These are phyloP conservation scores for Drosophila cyrtoloma DNA, from an alignment of 2,888 invertebrate genomes.

Conservation along the genomic window DNA sequence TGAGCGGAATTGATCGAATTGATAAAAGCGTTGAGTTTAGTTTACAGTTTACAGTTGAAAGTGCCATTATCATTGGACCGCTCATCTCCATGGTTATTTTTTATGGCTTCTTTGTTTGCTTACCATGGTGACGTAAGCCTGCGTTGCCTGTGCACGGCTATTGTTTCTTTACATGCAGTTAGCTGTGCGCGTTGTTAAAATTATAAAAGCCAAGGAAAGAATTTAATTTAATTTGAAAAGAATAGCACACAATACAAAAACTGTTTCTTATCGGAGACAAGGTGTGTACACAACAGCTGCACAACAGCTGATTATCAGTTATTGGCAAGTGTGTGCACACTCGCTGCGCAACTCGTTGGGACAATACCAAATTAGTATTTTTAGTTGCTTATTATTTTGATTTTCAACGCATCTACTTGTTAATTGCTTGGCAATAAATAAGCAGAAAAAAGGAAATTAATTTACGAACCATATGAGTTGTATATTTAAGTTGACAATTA, in stretches of 20 bases:
- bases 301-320: constrained; percentile 42
- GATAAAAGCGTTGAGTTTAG: neutral
- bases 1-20: neutral
- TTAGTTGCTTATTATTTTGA: neutral
- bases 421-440: neutral
- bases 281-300: constrained; percentile 64
- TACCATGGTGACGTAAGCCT: constrained; percentile 63
- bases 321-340: constrained; percentile 59
- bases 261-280: constrained; percentile 67
- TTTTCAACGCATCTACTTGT: neutral
- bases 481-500: constrained; percentile 12
- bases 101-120: constrained; percentile 72
- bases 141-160: constrained; percentile 28
- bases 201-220: constrained; percentile 20
- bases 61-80: constrained; percentile 21
- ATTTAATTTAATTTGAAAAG: constrained; percentile 28
- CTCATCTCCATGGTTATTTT: constrained; percentile 18
- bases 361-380: neutral
- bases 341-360: constrained; percentile 6
- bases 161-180: constrained; percentile 41
- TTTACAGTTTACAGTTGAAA: constrained; percentile 16
- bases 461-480: neutral
- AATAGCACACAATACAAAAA: constrained; percentile 46
- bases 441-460: neutral
- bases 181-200: constrained; percentile 6